These are phyloP conservation scores for Mastacembelus armatus DNA, from an alignment of 2,797 vertebrate genomes.

Conservation along the genomic window DNA sequence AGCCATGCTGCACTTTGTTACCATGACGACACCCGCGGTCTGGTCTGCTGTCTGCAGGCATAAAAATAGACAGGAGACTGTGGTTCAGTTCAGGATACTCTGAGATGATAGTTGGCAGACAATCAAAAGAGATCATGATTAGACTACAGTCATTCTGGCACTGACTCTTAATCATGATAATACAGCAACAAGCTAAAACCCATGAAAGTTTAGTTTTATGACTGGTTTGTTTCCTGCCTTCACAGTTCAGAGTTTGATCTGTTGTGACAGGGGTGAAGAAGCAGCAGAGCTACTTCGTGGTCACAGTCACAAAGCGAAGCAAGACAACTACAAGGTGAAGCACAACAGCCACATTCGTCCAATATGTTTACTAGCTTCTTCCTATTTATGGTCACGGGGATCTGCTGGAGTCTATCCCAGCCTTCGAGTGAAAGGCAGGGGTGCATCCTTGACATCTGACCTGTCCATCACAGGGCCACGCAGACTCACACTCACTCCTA, in stretches of 20 bases:
- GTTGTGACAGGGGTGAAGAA: constrained; percentile 12
- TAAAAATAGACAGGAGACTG: constrained; percentile 66
- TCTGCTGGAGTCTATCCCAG: no score
- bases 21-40: constrained; percentile 74
- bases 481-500: no score
- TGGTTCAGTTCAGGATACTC: constrained; percentile 57
- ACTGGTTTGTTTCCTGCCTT: constrained; percentile 12
- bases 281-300: background rate
- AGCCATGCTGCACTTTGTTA: constrained; percentile 70
- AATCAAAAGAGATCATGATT: constrained; percentile 38
- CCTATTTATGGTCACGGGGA: no score
- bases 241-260: constrained; percentile 6
- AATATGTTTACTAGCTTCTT: no score
- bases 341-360: background rate
- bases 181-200: constrained; percentile 6
- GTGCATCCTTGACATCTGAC: no score
- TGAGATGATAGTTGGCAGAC: constrained; percentile 35
- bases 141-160: constrained; percentile 21
- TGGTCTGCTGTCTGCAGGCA: constrained; percentile 52
- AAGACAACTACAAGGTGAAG: background rate
- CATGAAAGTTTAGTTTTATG: background rate
- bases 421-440: no score
- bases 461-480: no score
- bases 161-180: constrained; percentile 25
- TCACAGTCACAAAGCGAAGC: background rate